A percentile compares a stretch with the other conserved stretches of the same genome.
Evolutionary conservation across 2,888 invertebrate genomes (phyloP).

Genomic region (Hipparchia sbordonii): DNA sequence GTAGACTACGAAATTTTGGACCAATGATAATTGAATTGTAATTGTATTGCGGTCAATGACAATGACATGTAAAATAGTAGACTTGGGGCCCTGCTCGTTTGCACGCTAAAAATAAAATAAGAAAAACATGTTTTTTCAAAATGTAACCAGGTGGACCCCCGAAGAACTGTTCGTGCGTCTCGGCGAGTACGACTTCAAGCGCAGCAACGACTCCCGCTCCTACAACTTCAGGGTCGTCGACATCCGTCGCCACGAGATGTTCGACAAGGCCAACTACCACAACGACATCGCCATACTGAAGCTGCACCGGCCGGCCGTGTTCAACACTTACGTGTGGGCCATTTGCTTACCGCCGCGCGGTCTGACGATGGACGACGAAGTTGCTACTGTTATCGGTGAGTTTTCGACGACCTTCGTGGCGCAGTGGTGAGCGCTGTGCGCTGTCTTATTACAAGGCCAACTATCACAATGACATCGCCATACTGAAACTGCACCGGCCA

Average conservation of each 20-base stretch:
- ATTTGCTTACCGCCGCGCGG: conserved; percentile 90
- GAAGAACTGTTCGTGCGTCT: conserved; percentile 87
- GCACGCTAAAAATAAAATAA: too few relatives aligned
- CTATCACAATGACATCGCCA: too few relatives aligned
- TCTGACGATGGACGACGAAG: conserved; percentile 83
- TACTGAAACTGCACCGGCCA: too few relatives aligned
- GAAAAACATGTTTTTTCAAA: not conserved
- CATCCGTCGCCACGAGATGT: conserved; percentile 86
- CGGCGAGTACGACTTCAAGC: conserved; percentile 91
- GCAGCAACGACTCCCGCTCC: conserved; percentile 86
- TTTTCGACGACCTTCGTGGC: too few relatives aligned
- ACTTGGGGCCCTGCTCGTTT: too few relatives aligned
- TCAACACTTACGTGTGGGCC: conserved; percentile 92
- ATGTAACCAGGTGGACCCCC: conserved; percentile 75
- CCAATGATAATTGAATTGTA: too few relatives aligned
- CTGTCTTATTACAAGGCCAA: too few relatives aligned
- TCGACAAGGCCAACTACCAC: conserved; percentile 85
- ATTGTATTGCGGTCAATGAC: too few relatives aligned
- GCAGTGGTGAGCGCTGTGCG: too few relatives aligned
- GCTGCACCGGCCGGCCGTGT: conserved; percentile 85
- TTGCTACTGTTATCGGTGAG: conserved; percentile 86
- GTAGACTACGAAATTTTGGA: too few relatives aligned
- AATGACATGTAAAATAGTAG: too few relatives aligned
- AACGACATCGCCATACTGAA: conserved; percentile 91
- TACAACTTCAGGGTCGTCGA: conserved; percentile 87